Conservation (phyloP, 2,797 vertebrate species). For the Halcyon chelicuti region DNA sequence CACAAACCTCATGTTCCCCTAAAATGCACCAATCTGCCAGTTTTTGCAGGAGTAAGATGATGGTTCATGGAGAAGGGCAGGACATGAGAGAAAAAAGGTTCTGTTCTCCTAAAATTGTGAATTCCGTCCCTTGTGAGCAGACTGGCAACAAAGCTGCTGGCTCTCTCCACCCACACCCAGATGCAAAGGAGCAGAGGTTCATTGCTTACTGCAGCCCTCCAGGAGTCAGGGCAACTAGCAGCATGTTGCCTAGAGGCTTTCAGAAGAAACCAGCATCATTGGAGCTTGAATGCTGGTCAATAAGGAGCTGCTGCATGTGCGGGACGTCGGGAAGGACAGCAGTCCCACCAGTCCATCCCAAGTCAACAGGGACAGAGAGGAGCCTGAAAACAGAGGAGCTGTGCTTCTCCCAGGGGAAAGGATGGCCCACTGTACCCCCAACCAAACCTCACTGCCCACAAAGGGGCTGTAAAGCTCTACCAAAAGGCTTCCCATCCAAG, state of each 20-base stretch:
- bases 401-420: not conserved
- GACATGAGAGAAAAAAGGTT: not conserved
- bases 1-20: not conserved
- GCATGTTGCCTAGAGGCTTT: not conserved
- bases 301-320: not conserved
- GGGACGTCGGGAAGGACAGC: not conserved
- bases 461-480: fast-evolving
- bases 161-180: not conserved
- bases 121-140: not conserved
- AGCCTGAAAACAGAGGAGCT: not conserved
- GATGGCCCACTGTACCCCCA: not conserved
- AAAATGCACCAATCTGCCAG: not conserved
- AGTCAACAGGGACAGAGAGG: not conserved
- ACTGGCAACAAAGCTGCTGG: not conserved
- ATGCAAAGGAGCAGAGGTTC: not conserved
- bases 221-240: not conserved
- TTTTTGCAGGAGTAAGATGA: not conserved
- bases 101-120: not conserved
- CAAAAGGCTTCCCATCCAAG: not conserved
- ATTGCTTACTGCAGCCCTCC: not conserved
- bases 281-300: not conserved
- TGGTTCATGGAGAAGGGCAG: not conserved
- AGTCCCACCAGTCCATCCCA: not conserved
- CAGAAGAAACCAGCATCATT: not conserved
- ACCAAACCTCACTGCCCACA: not conserved